Percentiles rank a stretch among this genome's conserved stretches.
Conservation (phyloP, 2,113 vertebrate genomes). For the Leptodactylus fuscus region DNA sequence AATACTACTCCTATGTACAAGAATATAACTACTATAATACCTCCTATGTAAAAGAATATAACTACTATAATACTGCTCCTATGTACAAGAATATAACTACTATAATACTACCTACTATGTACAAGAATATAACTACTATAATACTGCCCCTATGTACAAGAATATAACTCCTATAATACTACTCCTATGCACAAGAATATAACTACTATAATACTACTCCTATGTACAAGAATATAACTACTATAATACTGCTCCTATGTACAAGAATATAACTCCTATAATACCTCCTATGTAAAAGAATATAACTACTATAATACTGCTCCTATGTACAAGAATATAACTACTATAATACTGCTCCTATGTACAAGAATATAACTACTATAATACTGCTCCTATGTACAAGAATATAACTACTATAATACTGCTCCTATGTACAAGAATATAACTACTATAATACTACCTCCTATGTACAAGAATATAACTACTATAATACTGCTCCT, state of each 20-base stretch:
- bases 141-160: neutral
- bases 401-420: constrained; percentile 9
- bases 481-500: constrained; percentile 2
- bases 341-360: constrained; percentile 5
- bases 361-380: constrained; percentile 5
- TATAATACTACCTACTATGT: neutral
- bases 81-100: constrained; percentile 1
- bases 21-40: constrained; percentile 5
- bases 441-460: neutral
- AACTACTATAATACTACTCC: constrained; percentile 1
- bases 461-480: neutral
- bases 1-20: neutral
- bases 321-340: constrained; percentile 2
- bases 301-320: constrained; percentile 12
- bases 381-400: neutral
- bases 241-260: constrained; percentile 6
- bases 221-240: constrained; percentile 14
- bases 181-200: neutral
- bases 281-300: neutral
- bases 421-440: neutral
- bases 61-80: neutral
- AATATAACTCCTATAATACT: constrained; percentile 19
- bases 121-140: constrained; percentile 7
- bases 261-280: neutral
- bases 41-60: neutral